Base-by-base conservation (phyloP, 2,797 vertebrate species). In the Melopsittacus undulatus region DNA sequence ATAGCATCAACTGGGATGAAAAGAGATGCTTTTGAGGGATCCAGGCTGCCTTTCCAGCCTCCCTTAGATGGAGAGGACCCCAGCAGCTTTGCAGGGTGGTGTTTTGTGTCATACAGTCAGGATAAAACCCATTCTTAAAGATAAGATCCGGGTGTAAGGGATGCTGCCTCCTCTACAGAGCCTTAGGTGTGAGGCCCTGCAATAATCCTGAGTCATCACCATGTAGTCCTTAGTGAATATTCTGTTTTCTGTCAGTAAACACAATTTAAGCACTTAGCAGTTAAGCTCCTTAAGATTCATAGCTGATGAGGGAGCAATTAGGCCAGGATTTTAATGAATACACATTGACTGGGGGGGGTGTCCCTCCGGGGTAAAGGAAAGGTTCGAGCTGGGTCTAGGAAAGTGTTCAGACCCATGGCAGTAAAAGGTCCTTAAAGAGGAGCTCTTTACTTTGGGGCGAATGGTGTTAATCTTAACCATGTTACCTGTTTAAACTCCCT, bases 261-360 rank as follows among this genome's bases (percentile, higher is more conserved):
- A 96, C 93, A 97, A 90, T 96, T 97, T 97, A 97, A 97, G 77
- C 93, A 96, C 95, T 97, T 97, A 92, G 88, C 78, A 95, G 86
- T 86, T 97, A 96, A 97, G 91, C 87, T 97, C 95, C 94, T 97
- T 97, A 97, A 96, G 97, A 97, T 97, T 97, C 95, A 97, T 97
- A 96, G 95, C 96, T 97, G 97, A 97, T 96, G 95, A 97, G 95
- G 94, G 95, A 97, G 94, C 94, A 98, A 97, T 98, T 97, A 98
- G 85, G 91, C 87, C 51, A 82, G 92, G 85, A 94, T 97, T 97
- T 97, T 97, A 97, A 97, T 97, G 95, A 97, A 97, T 97, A 92
- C 88, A 94, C 85, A 94, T 54, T 86, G 97, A 97, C 96, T 95
- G 68, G 72, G 88, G 77, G 77, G 34, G 34, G 34, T 34, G 87